Percentiles rank a stretch among this genome's conserved stretches.
Evolutionary conservation across 2,797 vertebrate genomes (phyloP).

Genomic region (Lutjanus argentimaculatus): DNA sequence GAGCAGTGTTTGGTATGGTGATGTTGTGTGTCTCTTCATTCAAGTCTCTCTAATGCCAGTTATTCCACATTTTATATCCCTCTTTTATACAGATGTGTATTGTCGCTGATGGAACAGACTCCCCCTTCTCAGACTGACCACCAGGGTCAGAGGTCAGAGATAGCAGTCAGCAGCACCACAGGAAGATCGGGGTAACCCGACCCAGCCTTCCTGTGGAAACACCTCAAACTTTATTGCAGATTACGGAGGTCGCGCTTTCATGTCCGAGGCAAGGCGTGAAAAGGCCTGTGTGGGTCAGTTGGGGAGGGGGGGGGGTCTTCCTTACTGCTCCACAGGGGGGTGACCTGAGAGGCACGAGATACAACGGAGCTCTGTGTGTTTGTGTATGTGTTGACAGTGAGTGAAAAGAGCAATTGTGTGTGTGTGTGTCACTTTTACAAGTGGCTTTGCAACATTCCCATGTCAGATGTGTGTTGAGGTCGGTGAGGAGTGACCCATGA

Average conservation of each 20-base stretch:
- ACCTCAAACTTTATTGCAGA: conserved; percentile 68
- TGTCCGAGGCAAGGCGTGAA: conserved; percentile 71
- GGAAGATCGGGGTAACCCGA: conserved; percentile 71
- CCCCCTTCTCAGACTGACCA: conserved; percentile 40
- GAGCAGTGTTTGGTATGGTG: background rate
- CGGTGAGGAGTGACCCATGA: conserved; percentile 43
- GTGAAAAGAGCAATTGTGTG: conserved; percentile 50
- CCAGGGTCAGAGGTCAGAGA: conserved; percentile 74
- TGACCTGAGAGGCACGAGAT: conserved; percentile 48
- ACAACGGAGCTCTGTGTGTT: conserved; percentile 37
- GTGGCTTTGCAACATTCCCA: conserved; percentile 52
- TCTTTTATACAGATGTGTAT: background rate
- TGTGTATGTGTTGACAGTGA: conserved; percentile 8
- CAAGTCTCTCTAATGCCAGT: background rate
- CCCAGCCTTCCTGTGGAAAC: conserved; percentile 78
- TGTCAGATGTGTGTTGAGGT: conserved; percentile 54
- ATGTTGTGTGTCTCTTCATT: background rate
- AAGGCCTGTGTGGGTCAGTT: conserved; percentile 53
- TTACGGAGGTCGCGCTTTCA: conserved; percentile 69
- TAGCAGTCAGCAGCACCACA: conserved; percentile 60
- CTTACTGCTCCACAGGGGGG: conserved; percentile 43
- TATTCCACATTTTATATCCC: background rate
- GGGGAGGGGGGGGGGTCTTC: conserved; percentile 27
- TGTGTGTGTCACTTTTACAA: conserved; percentile 53
- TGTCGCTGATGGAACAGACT: conserved; percentile 13